Conservation (phyloP, 2,113 vertebrate genomes). For the Chaetodon trifascialis region DNA sequence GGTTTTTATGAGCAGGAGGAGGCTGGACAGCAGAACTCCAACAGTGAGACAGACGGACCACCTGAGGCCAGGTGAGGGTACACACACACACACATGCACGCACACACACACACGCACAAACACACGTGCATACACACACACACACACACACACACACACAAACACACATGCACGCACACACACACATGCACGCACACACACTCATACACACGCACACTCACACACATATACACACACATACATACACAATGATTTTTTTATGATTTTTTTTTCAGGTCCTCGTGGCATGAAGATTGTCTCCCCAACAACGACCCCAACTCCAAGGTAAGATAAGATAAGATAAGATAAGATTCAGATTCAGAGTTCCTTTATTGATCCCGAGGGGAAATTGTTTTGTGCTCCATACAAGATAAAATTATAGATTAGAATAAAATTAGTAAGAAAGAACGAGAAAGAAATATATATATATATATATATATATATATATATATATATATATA, state of each 20-base stretch:
- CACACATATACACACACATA: neutral
- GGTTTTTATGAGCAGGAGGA: constrained; percentile 57
- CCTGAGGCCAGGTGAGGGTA: constrained; percentile 57
- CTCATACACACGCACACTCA: constrained; percentile 8
- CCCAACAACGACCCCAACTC: constrained; percentile 84
- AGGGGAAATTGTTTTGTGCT: too few species aligned
- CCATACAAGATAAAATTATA: too few species aligned
- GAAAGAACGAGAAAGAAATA: too few species aligned
- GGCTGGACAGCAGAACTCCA: constrained; percentile 14
- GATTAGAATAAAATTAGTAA: too few species aligned
- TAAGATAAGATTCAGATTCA: too few species aligned
- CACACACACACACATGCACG: constrained; percentile 2
- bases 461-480: too few species aligned
- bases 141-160: constrained; percentile 11
- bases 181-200: constrained; percentile 3
- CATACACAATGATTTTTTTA: neutral
- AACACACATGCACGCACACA: neutral
- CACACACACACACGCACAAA: too few species aligned
- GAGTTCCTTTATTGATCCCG: too few species aligned
- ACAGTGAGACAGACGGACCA: neutral
- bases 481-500: too few species aligned
- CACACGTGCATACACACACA: constrained; percentile 3
- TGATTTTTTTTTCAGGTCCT: constrained; percentile 72
- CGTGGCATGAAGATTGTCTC: constrained; percentile 88
- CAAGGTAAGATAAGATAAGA: constrained; percentile 84